These are phyloP conservation scores for Crotalus tigris DNA, from an alignment of 2,113 vertebrate species.

Conservation along the genomic window DNA sequence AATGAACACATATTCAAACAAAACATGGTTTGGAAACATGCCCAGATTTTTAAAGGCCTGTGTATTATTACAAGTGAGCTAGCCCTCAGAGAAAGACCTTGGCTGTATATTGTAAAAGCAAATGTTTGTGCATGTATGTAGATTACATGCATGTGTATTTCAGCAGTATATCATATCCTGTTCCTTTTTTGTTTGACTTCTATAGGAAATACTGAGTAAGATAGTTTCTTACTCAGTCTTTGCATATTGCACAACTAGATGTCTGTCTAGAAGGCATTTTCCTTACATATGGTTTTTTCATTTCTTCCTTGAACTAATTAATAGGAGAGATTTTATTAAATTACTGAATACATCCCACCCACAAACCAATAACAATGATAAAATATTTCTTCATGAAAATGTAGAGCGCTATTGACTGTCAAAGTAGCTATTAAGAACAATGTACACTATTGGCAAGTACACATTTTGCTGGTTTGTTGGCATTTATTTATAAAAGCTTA, in stretches of 20 bases:
- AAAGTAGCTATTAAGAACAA: slow-evolving; percentile 4
- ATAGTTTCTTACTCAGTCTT: not conserved
- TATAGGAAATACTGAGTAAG: slow-evolving; percentile 6
- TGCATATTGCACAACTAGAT: slow-evolving; percentile 1
- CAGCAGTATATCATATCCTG: not conserved
- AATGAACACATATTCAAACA: slow-evolving; percentile 15
- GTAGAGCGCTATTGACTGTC: not conserved
- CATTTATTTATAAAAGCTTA: slow-evolving; percentile 2
- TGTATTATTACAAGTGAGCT: slow-evolving; percentile 49
- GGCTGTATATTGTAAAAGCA: slow-evolving; percentile 29
- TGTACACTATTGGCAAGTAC: slow-evolving; percentile 6
- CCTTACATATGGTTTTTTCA: slow-evolving; percentile 34
- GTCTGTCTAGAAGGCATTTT: slow-evolving; percentile 33
- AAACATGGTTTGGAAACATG: slow-evolving; percentile 37
- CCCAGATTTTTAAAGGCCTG: slow-evolving; percentile 5
- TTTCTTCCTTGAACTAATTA: slow-evolving; percentile 30
- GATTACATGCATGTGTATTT: slow-evolving; percentile 18
- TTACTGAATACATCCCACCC: slow-evolving; percentile 37
- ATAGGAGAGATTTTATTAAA: slow-evolving; percentile 22
- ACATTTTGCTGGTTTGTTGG: slow-evolving; percentile 8
- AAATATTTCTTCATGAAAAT: not conserved
- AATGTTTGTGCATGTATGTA: slow-evolving; percentile 14
- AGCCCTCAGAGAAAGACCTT: slow-evolving; percentile 35
- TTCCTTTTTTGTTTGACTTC: slow-evolving; percentile 37
- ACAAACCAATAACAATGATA: not conserved